A percentile compares a stretch with the other conserved stretches of the same genome.
Conservation (phyloP, 2,888 invertebrate species). For the Sylvicola fuscatus region DNA sequence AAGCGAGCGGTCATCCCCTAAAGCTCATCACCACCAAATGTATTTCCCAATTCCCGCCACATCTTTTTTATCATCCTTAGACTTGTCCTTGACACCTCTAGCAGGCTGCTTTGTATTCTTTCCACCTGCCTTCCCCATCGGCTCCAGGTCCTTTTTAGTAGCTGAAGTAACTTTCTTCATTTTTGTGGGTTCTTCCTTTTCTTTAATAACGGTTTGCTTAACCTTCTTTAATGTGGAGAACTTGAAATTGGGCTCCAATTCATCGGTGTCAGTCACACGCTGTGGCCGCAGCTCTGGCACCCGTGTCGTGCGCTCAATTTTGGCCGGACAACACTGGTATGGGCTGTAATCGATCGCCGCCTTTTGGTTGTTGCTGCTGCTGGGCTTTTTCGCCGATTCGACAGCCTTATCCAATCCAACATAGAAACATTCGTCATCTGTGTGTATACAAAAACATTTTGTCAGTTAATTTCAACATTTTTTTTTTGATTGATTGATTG, state of each 20-base stretch:
- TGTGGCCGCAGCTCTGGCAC: slow-evolving; percentile 50
- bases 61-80: slow-evolving; percentile 36
- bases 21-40: slow-evolving; percentile 47
- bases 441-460: slow-evolving; percentile 64
- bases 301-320: slow-evolving; percentile 58
- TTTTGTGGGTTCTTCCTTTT: background rate
- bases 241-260: no score
- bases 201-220: background rate
- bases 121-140: slow-evolving; percentile 17
- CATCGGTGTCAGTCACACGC: slow-evolving; percentile 19
- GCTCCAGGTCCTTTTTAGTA: background rate
- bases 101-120: slow-evolving; percentile 24
- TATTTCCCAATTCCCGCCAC: slow-evolving; percentile 69
- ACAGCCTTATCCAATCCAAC: slow-evolving; percentile 66
- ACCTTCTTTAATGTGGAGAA: no score
- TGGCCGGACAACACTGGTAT: slow-evolving; percentile 83
- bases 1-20: no score
- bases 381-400: slow-evolving; percentile 27
- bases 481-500: slow-evolving; percentile 3
- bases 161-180: background rate
- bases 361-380: slow-evolving; percentile 12
- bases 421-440: slow-evolving; percentile 96
- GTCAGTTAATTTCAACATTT: slow-evolving; percentile 26
- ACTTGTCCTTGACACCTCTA: background rate
- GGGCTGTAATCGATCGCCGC: slow-evolving; percentile 54